These are phyloP conservation scores for Echinarachnius parma DNA, from an alignment of 53 echinoderm and acorn worm genomes.

Conservation along the genomic window DNA sequence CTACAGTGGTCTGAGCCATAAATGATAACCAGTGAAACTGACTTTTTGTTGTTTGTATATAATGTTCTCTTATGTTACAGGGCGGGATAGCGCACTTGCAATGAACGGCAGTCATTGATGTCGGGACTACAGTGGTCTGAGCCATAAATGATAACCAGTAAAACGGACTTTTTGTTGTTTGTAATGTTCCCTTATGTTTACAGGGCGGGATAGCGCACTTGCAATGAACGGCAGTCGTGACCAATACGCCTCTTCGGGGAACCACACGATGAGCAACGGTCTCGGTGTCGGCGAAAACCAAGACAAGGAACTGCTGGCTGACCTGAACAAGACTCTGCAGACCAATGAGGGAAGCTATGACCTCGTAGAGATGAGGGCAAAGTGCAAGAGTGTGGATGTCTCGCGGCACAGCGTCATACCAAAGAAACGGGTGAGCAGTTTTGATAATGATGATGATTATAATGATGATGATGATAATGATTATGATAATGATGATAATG, in stretches of 20 bases:
- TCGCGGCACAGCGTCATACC: constrained; percentile 70
- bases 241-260: constrained; percentile 19
- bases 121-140: too few species aligned
- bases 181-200: too few species aligned
- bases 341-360: constrained; percentile 71
- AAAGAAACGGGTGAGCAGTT: constrained; percentile 28
- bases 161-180: too few species aligned
- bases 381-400: constrained; percentile 72
- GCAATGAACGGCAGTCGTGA: constrained; percentile 51
- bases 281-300: constrained; percentile 43
- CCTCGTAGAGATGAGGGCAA: constrained; percentile 66
- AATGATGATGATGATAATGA: neutral
- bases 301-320: constrained; percentile 55
- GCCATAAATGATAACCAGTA: too few species aligned
- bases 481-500: too few species aligned
- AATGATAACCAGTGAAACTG: too few species aligned
- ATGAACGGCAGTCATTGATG: too few species aligned
- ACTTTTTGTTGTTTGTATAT: too few species aligned
- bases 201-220: constrained; percentile 87
- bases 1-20: too few species aligned
- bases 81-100: too few species aligned
- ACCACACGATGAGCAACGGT: constrained; percentile 2
- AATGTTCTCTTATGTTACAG: constrained; percentile 50
- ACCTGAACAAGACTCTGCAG: constrained; percentile 62
- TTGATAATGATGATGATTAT: neutral